Base-by-base conservation (phyloP, 2,797 vertebrate species). In the Rhinoraja longicauda region DNA sequence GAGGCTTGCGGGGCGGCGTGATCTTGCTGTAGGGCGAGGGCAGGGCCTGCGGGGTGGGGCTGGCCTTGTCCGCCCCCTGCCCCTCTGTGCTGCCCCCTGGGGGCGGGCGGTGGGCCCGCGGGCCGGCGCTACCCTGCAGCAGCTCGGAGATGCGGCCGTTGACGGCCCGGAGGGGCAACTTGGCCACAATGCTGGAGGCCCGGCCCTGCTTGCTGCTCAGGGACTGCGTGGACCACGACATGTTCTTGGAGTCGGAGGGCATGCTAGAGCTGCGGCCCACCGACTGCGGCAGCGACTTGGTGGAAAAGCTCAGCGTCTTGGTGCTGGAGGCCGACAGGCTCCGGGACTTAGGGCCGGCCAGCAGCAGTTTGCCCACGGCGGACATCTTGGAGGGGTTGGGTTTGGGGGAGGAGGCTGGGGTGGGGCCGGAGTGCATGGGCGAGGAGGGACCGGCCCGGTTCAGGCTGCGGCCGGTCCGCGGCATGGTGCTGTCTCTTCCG, bases 21-120 rank as follows among this genome's bases (percentile, higher is more conserved):
- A 99, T 95, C 93, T 96, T 98, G 96, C 97, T 98, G 96, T 99
- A 99, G 0, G 99, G 99, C 0, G 99, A 99, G 0, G 97, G 98
- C 93, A 99, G 96, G 5, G 97, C 95, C 94, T 97, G 97, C 45
- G 97, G 95, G 45, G 95, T 94, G 0, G 97, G 95, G 93, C 94
- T 98, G 32, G 93, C 94, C 0, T 94, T 94, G 92, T 94, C 67
- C 72, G 81, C 94, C 0, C 93, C 93, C 0, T 94, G 95, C 53
- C 97, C 97, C 0, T 98, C 98, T 0, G 95, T 86, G 93, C 97
- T 95, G 73, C 94, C 96, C 1, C 95, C 96, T 3, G 95, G 96
- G 5, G 70, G 59, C 70, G 29, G 70, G 10, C 57, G 90, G 9
- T 39, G 21, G 70, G 70, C 39, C 70, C 90, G 53, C 1, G 29